phyloP scores from a whole-genome alignment of 2,888 invertebrate genomes.

The Morinoia aosen region DNA sequence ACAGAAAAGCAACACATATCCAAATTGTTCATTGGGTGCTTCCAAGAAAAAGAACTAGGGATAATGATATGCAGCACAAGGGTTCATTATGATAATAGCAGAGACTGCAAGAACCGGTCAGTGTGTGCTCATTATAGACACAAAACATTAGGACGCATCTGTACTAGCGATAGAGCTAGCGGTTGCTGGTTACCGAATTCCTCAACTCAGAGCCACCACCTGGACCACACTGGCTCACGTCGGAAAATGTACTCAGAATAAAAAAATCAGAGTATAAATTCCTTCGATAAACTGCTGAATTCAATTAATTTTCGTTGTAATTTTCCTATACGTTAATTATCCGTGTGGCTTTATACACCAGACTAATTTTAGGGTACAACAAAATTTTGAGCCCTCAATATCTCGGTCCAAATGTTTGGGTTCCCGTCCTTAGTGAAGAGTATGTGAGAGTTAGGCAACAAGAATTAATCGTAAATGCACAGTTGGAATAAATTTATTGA shows the following conservation, averaged over 20 bases:
- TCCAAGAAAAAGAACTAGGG: conserved; percentile 15
- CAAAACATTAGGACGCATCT: conserved; percentile 26
- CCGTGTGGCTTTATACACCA: no score
- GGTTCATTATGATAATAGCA: conserved; percentile 8
- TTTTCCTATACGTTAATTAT: no score
- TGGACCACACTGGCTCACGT: background rate
- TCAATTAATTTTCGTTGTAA: background rate
- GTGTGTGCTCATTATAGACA: background rate
- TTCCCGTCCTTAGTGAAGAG: no score
- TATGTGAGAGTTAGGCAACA: no score
- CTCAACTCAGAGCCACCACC: background rate
- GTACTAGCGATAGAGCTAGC: conserved; percentile 13
- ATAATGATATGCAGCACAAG: conserved; percentile 23
- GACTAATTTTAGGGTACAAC: no score
- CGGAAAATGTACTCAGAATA: background rate
- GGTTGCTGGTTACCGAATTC: background rate
- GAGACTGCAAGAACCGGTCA: conserved; percentile 39
- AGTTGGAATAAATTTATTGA: no score
- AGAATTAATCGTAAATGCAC: no score
- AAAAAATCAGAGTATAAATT: background rate
- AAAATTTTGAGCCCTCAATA: no score
- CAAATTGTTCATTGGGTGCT: background rate
- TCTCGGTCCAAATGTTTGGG: no score
- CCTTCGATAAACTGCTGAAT: background rate
- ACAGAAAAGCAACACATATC: background rate